phyloP scores from a whole-genome alignment of 92 coral and sea anemone genomes.

The Paragorgia papillata region DNA sequence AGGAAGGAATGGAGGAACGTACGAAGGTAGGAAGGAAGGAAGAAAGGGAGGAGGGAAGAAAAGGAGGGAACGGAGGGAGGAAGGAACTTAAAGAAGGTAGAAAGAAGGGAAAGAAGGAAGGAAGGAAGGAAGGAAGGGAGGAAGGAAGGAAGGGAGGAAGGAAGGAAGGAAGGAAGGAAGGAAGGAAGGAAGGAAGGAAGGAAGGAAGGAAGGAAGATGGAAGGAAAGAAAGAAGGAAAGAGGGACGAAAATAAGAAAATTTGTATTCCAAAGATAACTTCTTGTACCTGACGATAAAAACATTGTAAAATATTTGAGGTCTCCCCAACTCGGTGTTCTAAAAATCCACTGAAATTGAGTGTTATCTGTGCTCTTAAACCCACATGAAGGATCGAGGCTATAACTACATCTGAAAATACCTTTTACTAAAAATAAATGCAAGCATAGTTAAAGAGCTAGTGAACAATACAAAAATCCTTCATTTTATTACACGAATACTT shows the following conservation, averaged over 20 bases:
- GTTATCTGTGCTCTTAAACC: conserved; percentile 7
- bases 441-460: neutral
- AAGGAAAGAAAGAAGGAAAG: neutral
- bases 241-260: neutral
- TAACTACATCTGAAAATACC: conserved; percentile 10
- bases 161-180: too few species aligned
- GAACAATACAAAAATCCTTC: too few species aligned
- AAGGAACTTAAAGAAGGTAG: too few species aligned
- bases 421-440: conserved; percentile 1
- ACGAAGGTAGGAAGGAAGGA: neutral
- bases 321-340: neutral
- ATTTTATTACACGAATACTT: too few species aligned
- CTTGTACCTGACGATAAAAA: neutral
- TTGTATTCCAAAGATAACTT: neutral
- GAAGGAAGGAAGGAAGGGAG: neutral
- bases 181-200: too few species aligned
- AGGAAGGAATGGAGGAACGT: too few species aligned
- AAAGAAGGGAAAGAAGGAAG: neutral
- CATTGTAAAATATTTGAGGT: neutral
- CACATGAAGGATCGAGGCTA: conserved; percentile 15
- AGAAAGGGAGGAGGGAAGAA: neutral
- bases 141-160: too few species aligned
- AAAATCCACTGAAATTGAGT: conserved; percentile 25
- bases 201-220: too few species aligned
- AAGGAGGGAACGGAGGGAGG: too few species aligned